Evolutionary conservation across 1,140 invertebrate genomes (phyloP), one percentile per base, ranked within the genome.

Genomic region (Maniola jurtina): DNA sequence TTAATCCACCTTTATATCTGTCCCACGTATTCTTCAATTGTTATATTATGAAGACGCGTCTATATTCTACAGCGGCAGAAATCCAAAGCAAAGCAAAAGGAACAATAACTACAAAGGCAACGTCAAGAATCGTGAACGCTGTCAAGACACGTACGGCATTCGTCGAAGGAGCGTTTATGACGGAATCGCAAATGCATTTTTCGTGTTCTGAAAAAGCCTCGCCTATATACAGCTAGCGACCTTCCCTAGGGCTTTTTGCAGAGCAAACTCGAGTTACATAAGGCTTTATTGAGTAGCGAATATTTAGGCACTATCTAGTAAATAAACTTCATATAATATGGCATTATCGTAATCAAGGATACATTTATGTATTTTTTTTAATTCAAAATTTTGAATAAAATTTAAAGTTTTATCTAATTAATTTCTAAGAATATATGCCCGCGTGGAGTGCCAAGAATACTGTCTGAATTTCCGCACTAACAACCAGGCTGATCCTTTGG

Each of bases 191-290:
- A 55, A 55, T 55, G 52, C 52, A 55, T 55, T 55, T 55, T 55
- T 55, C 52, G 52, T 55, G 52, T 55, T 55, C 52, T 55, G 16
- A 55, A 55, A 55, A 55, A 55, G 52, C 52, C 52, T 55, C 52
- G 25, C 47, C 42, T 45, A 45, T 45, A 45, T 55, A 55, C 52
- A 55, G 7, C 16, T 52, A 52, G 52, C 52, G 25, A 33, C 52
- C 25, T 55, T 55, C 52, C 52, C 52, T 34, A 25, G 33, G 52
- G 52, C 52, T 55, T 55, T 55, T 52, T 55, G 34, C 25, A 55
- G 52, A 55, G 52, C 52, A 35, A 55, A 55, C 52, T 34, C 0
- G 0, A 8, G 16, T 55, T 25, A 34, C 33, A 34, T 55, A 55
- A 33, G 13, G 52, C 2, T 13, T 34, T 34, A 7, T n/a, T 48